Evolutionary conservation across 2,113 vertebrate species (phyloP).

Genomic region (Gymnogyps californianus): DNA sequence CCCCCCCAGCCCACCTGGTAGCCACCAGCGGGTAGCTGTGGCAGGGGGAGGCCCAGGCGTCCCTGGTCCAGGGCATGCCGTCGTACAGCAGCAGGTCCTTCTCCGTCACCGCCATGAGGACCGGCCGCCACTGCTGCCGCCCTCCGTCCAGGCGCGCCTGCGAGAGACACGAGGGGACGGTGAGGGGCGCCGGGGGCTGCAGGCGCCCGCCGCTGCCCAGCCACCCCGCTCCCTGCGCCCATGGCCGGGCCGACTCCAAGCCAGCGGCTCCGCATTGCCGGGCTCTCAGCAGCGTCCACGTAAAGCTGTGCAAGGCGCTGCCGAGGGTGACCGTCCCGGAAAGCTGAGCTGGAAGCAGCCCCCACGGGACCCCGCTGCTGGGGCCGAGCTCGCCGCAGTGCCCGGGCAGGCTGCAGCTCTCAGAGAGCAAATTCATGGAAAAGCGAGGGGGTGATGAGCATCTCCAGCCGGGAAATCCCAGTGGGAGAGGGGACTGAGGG

Average conservation of each 20-base stretch:
- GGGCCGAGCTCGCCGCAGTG: neutral
- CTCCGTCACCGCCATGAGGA: constrained; percentile 91
- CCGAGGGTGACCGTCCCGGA: fast-evolving
- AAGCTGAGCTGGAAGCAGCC: neutral
- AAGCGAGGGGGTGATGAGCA: neutral
- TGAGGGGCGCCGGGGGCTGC: neutral
- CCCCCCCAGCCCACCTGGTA: constrained; percentile 79
- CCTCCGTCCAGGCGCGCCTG: constrained; percentile 88
- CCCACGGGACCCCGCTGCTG: too few relatives aligned
- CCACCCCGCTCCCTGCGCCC: neutral
- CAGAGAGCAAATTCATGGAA: neutral
- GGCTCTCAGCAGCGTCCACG: neutral
- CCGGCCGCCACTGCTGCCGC: constrained; percentile 84
- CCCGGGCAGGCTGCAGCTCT: neutral
- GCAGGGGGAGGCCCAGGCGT: constrained; percentile 87
- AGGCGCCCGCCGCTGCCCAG: fast-evolving
- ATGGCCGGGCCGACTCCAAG: fast-evolving
- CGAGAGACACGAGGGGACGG: neutral
- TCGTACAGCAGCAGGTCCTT: constrained; percentile 94
- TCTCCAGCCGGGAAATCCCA: neutral
- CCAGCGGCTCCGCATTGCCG: fast-evolving
- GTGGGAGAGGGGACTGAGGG: neutral
- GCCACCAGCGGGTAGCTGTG: constrained; percentile 91
- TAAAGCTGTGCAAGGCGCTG: neutral
- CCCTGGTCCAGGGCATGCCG: constrained; percentile 89